Conservation (phyloP, 2,797 vertebrate species). For the Melanitta fusca region DNA sequence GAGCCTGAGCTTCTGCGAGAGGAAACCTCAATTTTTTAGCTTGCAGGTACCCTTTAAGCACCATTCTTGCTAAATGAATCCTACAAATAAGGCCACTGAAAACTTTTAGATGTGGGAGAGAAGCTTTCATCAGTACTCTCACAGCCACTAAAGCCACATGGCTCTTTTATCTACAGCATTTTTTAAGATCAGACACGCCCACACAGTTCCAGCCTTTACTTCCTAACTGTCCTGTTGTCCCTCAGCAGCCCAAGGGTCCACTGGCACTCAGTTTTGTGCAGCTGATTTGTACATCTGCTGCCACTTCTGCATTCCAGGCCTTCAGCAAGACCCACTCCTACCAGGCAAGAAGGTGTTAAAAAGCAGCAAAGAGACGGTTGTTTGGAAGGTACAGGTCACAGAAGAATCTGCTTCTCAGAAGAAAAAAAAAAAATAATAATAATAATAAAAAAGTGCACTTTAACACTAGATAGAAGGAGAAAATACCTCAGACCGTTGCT, state of each 20-base stretch:
- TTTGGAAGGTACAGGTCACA: neutral
- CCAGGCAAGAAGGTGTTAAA: neutral
- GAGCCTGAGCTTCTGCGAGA: neutral
- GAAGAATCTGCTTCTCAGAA: neutral
- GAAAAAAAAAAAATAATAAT: neutral
- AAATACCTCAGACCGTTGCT: conserved; percentile 83
- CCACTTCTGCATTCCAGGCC: neutral
- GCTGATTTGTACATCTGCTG: neutral
- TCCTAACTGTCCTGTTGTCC: conserved; percentile 5
- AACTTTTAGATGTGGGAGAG: neutral
- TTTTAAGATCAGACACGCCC: neutral
- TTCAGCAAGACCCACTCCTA: neutral
- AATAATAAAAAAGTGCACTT: neutral
- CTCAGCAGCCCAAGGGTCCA: neutral
- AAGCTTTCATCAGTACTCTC: neutral
- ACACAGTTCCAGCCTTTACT: neutral
- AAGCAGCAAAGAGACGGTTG: neutral
- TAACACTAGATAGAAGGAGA: neutral
- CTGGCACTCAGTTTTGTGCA: neutral
- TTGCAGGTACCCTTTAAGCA: neutral
- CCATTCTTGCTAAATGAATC: neutral
- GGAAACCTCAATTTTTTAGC: neutral
- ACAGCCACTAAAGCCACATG: neutral
- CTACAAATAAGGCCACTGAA: neutral
- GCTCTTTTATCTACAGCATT: neutral